Evolutionary conservation across 1,140 invertebrate species (phyloP).

Genomic region (Magallana angulata): DNA sequence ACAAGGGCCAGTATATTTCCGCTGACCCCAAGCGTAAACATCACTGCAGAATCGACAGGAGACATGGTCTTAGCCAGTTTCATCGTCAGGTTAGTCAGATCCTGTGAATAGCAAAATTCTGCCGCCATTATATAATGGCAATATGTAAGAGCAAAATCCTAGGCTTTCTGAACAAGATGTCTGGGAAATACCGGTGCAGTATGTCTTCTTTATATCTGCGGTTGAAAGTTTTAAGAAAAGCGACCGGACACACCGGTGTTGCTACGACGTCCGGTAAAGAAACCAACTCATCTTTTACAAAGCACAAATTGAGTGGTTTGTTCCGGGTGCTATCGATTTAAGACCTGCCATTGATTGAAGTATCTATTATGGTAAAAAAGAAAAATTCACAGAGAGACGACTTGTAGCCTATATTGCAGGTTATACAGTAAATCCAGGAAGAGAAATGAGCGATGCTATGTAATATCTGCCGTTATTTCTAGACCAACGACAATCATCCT

Average conservation of each 20-base stretch:
- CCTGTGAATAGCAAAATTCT: not conserved
- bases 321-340: not conserved
- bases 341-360: too few species aligned
- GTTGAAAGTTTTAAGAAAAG: not conserved
- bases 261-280: not conserved
- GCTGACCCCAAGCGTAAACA: conserved; percentile 37
- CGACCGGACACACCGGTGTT: not conserved
- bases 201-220: not conserved
- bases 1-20: conserved; percentile 49
- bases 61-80: not conserved
- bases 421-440: too few species aligned
- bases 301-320: not conserved
- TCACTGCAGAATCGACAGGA: conserved; percentile 32
- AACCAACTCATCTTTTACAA: not conserved
- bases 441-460: too few species aligned
- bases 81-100: conserved; percentile 12
- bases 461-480: too few species aligned
- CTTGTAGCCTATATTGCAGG: too few species aligned
- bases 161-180: not conserved
- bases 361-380: too few species aligned
- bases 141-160: too few species aligned
- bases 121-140: not conserved
- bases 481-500: too few species aligned
- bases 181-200: not conserved
- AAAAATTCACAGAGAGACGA: too few species aligned